Percentiles rank a stretch among this genome's conserved stretches.
phyloP scores from a whole-genome alignment of 2,888 invertebrate genomes.

The Sabatieria punctata region DNA sequence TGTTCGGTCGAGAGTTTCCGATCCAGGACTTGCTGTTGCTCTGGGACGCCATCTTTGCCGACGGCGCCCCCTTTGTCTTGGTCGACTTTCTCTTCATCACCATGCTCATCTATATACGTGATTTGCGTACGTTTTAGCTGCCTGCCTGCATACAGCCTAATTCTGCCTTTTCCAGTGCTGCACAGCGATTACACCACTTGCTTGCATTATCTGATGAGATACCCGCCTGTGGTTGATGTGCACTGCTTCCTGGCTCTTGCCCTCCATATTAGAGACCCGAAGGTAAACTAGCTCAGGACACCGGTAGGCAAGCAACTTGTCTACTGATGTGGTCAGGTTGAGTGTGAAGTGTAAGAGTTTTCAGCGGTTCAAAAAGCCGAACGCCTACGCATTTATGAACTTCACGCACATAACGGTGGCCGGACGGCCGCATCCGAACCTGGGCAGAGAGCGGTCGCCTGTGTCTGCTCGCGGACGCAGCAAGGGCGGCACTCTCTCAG shows the following conservation, averaged over 20 bases:
- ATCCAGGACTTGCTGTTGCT: constrained; percentile 55
- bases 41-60: constrained; percentile 67
- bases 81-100: constrained; percentile 56
- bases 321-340: no score
- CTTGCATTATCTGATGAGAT: constrained; percentile 49
- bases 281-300: constrained; percentile 24
- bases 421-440: constrained; percentile 21
- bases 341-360: no score
- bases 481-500: neutral
- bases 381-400: constrained; percentile 12
- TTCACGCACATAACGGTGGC: constrained; percentile 20
- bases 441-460: neutral
- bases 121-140: constrained; percentile 45
- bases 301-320: no score
- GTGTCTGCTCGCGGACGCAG: constrained; percentile 1
- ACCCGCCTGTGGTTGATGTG: constrained; percentile 48
- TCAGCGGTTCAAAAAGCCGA: constrained; percentile 32
- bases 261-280: constrained; percentile 38
- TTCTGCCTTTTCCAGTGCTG: constrained; percentile 39
- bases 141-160: constrained; percentile 7
- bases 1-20: constrained; percentile 67
- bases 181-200: constrained; percentile 48
- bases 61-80: constrained; percentile 40
- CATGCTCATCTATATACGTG: constrained; percentile 54
- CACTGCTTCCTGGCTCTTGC: constrained; percentile 47